Percentiles rank a stretch among this genome's conserved stretches.
These are phyloP conservation scores for Zaprionus obscuricornis DNA, from an alignment of 2,888 invertebrate species.

Conservation along the genomic window DNA sequence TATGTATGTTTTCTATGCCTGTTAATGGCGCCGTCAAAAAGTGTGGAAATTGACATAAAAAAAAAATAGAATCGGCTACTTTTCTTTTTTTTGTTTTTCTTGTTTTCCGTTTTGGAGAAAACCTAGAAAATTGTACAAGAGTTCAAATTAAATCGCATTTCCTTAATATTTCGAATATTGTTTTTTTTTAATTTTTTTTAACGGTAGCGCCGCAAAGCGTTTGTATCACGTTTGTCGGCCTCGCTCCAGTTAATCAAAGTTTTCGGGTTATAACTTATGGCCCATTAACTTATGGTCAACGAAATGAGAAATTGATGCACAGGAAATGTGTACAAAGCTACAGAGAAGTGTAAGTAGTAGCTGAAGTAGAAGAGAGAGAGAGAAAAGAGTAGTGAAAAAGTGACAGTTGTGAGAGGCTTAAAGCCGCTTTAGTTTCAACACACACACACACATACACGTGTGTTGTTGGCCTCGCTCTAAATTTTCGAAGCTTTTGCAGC, in stretches of 20 bases:
- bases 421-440: conserved; percentile 31
- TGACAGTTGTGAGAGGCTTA: conserved; percentile 21
- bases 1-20: too few relatives aligned
- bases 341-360: too few relatives aligned
- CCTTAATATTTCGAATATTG: conserved; percentile 20
- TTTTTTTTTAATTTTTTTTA: not conserved
- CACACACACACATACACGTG: conserved; percentile 17
- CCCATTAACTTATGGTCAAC: conserved; percentile 72
- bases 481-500: conserved; percentile 42
- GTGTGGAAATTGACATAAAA: conserved; percentile 36
- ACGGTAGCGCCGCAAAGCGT: conserved; percentile 21
- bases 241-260: conserved; percentile 61
- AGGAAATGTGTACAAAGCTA: conserved; percentile 60
- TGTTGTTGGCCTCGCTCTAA: conserved; percentile 47
- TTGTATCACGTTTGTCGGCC: too few relatives aligned
- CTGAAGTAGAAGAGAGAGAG: not conserved
- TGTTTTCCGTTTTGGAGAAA: too few relatives aligned
- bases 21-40: conserved; percentile 54
- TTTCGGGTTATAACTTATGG: conserved; percentile 65
- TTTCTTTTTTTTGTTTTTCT: too few relatives aligned
- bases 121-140: too few relatives aligned
- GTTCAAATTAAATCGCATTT: too few relatives aligned
- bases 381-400: not conserved
- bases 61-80: conserved; percentile 3
- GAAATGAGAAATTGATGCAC: conserved; percentile 60